These are phyloP conservation scores for Oscheius myriophilus DNA, from an alignment of 2,888 invertebrate genomes.

Conservation along the genomic window DNA sequence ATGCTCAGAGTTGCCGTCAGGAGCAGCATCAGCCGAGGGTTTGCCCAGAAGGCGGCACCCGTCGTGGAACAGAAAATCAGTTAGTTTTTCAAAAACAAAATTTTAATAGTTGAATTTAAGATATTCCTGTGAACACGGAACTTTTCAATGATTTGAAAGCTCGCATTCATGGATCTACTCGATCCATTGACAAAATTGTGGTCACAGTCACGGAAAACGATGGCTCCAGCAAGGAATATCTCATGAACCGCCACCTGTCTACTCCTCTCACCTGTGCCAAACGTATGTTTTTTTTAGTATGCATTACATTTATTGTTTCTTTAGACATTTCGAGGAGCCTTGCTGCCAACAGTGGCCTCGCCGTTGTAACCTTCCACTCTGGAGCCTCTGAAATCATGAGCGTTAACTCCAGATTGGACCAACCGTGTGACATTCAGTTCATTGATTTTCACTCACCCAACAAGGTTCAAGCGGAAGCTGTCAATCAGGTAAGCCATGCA, in stretches of 20 bases:
- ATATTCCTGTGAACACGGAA: constrained; percentile 10
- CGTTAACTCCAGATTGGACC: constrained; percentile 4
- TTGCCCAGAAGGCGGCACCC: not conserved
- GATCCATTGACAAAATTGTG: constrained; percentile 41
- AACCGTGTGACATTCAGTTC: constrained; percentile 19
- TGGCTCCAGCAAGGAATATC: constrained; percentile 1
- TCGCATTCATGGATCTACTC: constrained; percentile 37
- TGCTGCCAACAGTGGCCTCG: constrained; percentile 2
- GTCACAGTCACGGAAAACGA: constrained; percentile 31
- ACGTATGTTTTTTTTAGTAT: constrained; percentile 38
- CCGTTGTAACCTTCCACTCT: constrained; percentile 11
- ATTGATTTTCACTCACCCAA: constrained; percentile 10
- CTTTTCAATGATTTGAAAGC: constrained; percentile 43
- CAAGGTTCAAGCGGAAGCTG: not conserved
- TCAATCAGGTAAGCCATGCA: constrained; percentile 27
- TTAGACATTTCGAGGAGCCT: constrained; percentile 6
- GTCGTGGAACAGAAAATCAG: not conserved
- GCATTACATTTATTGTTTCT: not conserved
- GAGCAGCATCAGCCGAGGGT: not conserved
- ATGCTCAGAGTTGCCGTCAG: constrained; percentile 5
- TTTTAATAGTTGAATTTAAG: not conserved
- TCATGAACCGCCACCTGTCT: constrained; percentile 40
- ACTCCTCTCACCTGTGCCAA: constrained; percentile 33
- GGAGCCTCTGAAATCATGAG: constrained; percentile 5
- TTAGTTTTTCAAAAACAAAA: not conserved